Base-by-base conservation (phyloP, 2,113 vertebrate species). In the Axis porcinus region DNA sequence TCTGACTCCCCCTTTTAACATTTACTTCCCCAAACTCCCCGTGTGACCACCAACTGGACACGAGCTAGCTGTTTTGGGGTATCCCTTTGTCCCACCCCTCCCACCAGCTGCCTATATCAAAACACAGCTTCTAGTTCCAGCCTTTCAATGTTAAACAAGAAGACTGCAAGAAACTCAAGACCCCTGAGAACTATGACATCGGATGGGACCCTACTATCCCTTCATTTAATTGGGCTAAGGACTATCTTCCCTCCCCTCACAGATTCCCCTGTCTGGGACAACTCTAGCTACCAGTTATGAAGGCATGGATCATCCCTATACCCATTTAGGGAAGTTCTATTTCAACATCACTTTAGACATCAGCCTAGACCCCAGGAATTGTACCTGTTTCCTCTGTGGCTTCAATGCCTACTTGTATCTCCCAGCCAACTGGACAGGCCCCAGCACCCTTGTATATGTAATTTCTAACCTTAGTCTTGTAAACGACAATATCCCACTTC, bases 391-490 rank as follows among this genome's bases (percentile, higher is more conserved):
- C 67, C 19, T 13, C 67, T 70, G 67, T 40, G 67, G n/a, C 10
- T 70, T 40, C 67, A 70, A 23, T 12, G 19, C 17, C 10, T 70
- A 23, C 19, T 70, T 70, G 19, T 40, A 70, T 40, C n/a, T 23
- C 67, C n/a, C 67, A 70, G 67, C 19, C 67, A 70, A 13, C 67
- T 40, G 67, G n/a, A 70, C 10, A 70, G 67, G 19, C n/a, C n/a
- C 19, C 19, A 12, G n/a, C 19, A 70, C n/a, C 0, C n/a, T 70
- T 36, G n/a, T 40, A 23, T 23, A 23, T 0, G 2, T 23, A 23
- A 40, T 23, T 23, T 40, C n/a, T 70, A 12, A 40, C 10, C n/a
- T 70, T 70, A 40, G 5, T 70, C 67, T 70, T 70, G 12, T 70
- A 70, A 70, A 23, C 40, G 67, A 40, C n/a, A 70, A 23, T 70